These are phyloP conservation scores for Drosophila colorata DNA, from an alignment of 2,888 invertebrate genomes.

Conservation along the genomic window DNA sequence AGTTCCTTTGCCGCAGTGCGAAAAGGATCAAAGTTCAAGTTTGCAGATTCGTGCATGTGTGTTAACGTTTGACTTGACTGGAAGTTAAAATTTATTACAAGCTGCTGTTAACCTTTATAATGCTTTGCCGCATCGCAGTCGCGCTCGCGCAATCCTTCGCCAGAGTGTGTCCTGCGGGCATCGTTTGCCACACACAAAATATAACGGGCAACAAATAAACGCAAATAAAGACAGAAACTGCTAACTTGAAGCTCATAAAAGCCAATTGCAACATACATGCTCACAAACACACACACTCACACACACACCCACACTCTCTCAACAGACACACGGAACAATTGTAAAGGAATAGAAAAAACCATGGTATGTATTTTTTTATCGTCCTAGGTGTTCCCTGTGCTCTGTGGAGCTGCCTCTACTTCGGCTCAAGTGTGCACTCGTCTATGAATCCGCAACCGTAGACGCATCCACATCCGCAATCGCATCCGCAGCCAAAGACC, in stretches of 20 bases:
- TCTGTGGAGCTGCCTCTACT: constrained; percentile 6
- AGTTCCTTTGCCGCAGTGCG: constrained; percentile 19
- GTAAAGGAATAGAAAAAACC: constrained; percentile 10
- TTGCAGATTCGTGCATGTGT: background rate
- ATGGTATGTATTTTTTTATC: constrained; percentile 43
- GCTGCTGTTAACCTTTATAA: constrained; percentile 45
- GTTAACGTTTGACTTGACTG: constrained; percentile 8
- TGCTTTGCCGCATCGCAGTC: constrained; percentile 29
- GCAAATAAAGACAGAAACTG: constrained; percentile 25
- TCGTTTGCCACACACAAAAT: constrained; percentile 56
- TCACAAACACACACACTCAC: constrained; percentile 14
- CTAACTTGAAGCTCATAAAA: constrained; percentile 41
- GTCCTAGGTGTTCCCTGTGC: constrained; percentile 29
- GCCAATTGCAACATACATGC: constrained; percentile 33
- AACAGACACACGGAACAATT: background rate
- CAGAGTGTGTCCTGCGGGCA: constrained; percentile 64
- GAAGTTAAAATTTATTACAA: constrained; percentile 36
- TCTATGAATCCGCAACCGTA: constrained; percentile 66
- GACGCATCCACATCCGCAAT: constrained; percentile 32
- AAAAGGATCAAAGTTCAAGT: constrained; percentile 38
- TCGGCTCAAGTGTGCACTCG: constrained; percentile 75
- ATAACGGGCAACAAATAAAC: constrained; percentile 46
- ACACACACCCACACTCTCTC: background rate
- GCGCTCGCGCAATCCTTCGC: constrained; percentile 69
- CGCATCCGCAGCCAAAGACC: constrained; percentile 22